Evolutionary conservation across 1,140 invertebrate species (phyloP).

Genomic region (Aphelinus certus): DNA sequence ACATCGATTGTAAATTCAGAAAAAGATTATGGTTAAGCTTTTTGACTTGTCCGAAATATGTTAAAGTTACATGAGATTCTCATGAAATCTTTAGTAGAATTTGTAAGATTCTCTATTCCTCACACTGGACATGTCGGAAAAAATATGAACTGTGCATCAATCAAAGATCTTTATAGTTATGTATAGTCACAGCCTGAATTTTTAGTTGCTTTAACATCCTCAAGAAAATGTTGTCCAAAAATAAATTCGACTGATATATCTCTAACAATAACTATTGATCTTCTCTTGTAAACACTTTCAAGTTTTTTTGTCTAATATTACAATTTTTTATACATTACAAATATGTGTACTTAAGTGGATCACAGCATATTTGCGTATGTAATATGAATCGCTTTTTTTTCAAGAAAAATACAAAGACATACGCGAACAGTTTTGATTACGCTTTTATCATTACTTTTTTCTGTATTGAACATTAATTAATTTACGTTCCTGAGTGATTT

Average conservation of each 20-base stretch:
- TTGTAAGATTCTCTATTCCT: background rate
- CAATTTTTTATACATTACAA: conserved; percentile 18
- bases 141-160: conserved; percentile 2
- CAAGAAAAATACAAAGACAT: conserved; percentile 32
- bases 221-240: conserved; percentile 12
- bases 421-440: conserved; percentile 31
- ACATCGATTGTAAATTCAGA: conserved; percentile 31
- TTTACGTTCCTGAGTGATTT: conserved; percentile 31
- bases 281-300: conserved; percentile 14
- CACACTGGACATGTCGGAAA: conserved; percentile 7
- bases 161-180: conserved; percentile 6
- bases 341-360: conserved; percentile 21
- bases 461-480: conserved; percentile 10
- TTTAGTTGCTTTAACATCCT: conserved; percentile 20
- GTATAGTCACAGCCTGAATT: conserved; percentile 1
- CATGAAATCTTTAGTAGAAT: no score
- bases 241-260: background rate
- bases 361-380: conserved; percentile 30
- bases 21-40: background rate
- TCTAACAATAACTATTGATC: no score
- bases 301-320: conserved; percentile 20
- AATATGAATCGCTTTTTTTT: conserved; percentile 23
- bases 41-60: no score
- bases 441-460: background rate
- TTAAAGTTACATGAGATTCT: no score